Evolutionary conservation across 2,797 vertebrate species (phyloP).

Genomic region (Steatocranus sp.): DNA sequence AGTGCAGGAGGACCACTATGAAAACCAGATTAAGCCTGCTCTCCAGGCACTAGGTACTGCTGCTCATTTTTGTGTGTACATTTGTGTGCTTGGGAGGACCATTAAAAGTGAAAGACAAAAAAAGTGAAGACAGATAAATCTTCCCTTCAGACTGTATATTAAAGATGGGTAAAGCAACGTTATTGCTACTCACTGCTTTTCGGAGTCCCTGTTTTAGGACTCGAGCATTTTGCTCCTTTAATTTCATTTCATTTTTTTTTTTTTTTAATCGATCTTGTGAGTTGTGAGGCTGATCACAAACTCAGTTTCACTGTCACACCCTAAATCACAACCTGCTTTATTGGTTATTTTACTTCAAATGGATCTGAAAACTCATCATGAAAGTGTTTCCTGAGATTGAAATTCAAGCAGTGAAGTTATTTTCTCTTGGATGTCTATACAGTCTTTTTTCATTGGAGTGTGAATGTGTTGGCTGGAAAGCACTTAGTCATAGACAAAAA

Average conservation of each 20-base stretch:
- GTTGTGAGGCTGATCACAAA: neutral
- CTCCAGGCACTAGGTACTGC: slow-evolving; percentile 85
- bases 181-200: neutral
- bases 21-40: slow-evolving; percentile 84
- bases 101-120: neutral
- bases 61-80: neutral
- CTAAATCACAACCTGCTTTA: neutral
- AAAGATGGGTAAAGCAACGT: neutral
- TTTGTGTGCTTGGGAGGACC: neutral
- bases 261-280: neutral
- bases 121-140: neutral
- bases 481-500: neutral
- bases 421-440: neutral
- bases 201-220: neutral
- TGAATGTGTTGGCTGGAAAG: neutral
- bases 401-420: neutral
- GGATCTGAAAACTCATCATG: neutral
- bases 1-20: slow-evolving; percentile 93
- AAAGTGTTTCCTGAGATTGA: neutral
- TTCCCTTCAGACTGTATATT: neutral
- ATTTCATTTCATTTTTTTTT: neutral
- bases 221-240: neutral
- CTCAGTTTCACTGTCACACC: neutral
- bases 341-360: neutral
- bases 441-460: neutral